phyloP scores from a whole-genome alignment of 2,888 invertebrate genomes.

The Amphipoea lucens region DNA sequence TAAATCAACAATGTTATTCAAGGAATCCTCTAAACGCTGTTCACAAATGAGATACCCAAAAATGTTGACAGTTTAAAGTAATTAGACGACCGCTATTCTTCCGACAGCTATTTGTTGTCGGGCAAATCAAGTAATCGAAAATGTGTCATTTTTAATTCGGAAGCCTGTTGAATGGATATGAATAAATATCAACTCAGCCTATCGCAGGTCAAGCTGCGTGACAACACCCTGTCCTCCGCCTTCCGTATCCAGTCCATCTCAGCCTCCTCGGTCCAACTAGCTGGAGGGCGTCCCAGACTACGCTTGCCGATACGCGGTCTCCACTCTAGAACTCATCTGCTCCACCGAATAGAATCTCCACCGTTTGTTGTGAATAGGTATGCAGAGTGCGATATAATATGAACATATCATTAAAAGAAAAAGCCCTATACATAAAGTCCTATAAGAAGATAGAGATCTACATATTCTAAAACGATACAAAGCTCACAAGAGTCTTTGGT shows the following conservation, averaged over 20 bases:
- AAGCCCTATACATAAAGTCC: background rate
- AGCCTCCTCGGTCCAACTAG: no score
- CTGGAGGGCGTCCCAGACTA: no score
- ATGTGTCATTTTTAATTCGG: background rate
- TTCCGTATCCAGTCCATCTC: no score
- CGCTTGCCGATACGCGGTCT: no score
- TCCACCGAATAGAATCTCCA: no score
- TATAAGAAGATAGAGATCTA: background rate
- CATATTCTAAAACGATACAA: background rate
- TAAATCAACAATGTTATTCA: background rate
- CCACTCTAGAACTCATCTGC: no score
- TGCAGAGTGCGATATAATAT: background rate
- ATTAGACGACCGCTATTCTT: background rate
- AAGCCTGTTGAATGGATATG: background rate
- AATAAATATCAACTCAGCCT: no score
- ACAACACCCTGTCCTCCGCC: no score
- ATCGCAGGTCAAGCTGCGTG: no score
- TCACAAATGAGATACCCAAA: background rate
- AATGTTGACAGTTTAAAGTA: no score
- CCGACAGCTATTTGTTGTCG: background rate
- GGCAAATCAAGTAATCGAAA: background rate
- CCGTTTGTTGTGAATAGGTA: background rate
- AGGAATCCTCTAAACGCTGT: background rate
- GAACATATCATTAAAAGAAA: background rate
- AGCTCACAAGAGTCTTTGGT: background rate